These are phyloP conservation scores for Athripsodes cinereus DNA, from an alignment of 2,888 invertebrate genomes.

Conservation along the genomic window DNA sequence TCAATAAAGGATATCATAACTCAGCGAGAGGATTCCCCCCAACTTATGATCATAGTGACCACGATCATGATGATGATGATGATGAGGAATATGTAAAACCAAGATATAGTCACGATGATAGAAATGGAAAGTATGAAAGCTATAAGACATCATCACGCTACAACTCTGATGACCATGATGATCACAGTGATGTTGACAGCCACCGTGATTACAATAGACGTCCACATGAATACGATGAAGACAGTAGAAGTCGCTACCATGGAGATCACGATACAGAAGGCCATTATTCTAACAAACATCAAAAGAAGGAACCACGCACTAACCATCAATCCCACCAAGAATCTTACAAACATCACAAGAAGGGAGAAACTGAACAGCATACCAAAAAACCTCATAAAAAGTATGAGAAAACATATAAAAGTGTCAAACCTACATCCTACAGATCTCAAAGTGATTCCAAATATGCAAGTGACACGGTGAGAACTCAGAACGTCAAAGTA, in stretches of 20 bases:
- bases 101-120: slow-evolving; percentile 14
- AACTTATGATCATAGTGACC: too few relatives aligned
- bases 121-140: slow-evolving; percentile 13
- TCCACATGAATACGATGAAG: slow-evolving; percentile 37
- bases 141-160: slow-evolving; percentile 4
- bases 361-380: slow-evolving; percentile 11
- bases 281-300: slow-evolving; percentile 20
- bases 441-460: slow-evolving; percentile 13
- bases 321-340: slow-evolving; percentile 7
- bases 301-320: slow-evolving; percentile 16
- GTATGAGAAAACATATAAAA: slow-evolving; percentile 15
- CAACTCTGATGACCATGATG: slow-evolving; percentile 12
- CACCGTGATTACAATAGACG: slow-evolving; percentile 36
- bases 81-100: slow-evolving; percentile 28
- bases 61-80: slow-evolving; percentile 32
- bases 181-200: slow-evolving; percentile 30
- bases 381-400: slow-evolving; percentile 10
- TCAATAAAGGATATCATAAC: slow-evolving; percentile 44
- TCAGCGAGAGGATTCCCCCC: slow-evolving; percentile 45
- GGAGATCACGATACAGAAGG: slow-evolving; percentile 17
- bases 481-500: slow-evolving; percentile 32
- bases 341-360: slow-evolving; percentile 16
- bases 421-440: not conserved
- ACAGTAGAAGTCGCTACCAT: slow-evolving; percentile 9
- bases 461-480: slow-evolving; percentile 11